Percentiles rank a stretch among this genome's conserved stretches.
These are phyloP conservation scores for Characodon lateralis DNA, from an alignment of 2,797 vertebrate genomes.

Conservation along the genomic window DNA sequence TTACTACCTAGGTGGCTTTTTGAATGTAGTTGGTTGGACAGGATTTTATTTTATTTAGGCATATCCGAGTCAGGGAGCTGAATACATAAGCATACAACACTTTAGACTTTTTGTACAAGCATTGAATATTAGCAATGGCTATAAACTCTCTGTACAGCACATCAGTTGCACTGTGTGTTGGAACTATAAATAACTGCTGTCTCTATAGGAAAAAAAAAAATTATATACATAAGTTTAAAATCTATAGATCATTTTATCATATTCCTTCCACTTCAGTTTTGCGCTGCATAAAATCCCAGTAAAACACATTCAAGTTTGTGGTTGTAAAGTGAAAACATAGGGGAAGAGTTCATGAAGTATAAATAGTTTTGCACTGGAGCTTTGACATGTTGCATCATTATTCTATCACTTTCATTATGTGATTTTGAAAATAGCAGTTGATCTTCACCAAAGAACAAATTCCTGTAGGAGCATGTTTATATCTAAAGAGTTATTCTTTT, in stretches of 20 bases:
- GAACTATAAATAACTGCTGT: too few relatives aligned
- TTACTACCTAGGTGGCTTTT: too few relatives aligned
- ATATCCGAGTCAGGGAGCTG: too few relatives aligned
- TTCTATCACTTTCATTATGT: not conserved
- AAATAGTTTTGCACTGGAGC: not conserved
- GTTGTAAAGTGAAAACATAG: not conserved
- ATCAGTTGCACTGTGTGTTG: too few relatives aligned
- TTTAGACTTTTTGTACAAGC: too few relatives aligned
- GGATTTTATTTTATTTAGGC: too few relatives aligned
- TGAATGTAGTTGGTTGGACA: too few relatives aligned
- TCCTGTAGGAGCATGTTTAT: too few relatives aligned
- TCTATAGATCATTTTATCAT: not conserved
- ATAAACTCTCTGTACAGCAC: too few relatives aligned
- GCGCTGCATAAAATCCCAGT: not conserved
- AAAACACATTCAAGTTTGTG: not conserved
- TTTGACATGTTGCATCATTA: not conserved
- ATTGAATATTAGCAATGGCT: too few relatives aligned
- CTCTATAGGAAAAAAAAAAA: too few relatives aligned
- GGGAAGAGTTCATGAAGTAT: not conserved
- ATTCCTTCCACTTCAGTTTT: not conserved
- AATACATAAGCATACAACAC: too few relatives aligned
- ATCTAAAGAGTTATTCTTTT: not conserved
- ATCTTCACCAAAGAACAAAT: not conserved
- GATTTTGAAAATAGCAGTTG: not conserved
- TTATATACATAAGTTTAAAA: not conserved